phyloP scores from a whole-genome alignment of 2,113 vertebrate genomes.

The Upupa epops region DNA sequence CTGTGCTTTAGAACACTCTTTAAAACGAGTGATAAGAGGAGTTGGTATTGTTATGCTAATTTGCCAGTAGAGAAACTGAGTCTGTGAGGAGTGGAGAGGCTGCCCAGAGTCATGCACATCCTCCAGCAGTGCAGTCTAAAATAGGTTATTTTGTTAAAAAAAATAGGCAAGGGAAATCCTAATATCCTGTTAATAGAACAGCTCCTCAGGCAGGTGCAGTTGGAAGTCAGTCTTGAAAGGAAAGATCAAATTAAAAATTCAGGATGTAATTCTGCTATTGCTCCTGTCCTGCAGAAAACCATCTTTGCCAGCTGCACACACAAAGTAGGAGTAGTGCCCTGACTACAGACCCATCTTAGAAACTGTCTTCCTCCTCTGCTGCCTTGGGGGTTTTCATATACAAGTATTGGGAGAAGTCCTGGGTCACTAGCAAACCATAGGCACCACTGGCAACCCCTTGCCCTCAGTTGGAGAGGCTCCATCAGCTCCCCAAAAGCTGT shows the following conservation, averaged over 20 bases:
- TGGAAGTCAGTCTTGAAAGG: background rate
- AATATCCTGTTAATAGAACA: background rate
- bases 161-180: background rate
- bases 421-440: background rate
- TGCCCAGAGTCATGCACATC: background rate
- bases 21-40: background rate
- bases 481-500: background rate
- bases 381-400: background rate
- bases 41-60: background rate
- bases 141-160: background rate
- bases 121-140: background rate
- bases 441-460: background rate
- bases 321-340: background rate
- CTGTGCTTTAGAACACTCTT: background rate
- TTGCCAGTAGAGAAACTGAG: background rate
- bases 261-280: background rate
- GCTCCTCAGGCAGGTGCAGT: background rate
- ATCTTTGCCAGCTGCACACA: background rate
- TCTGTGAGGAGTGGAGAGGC: background rate
- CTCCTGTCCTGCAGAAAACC: background rate
- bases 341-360: background rate
- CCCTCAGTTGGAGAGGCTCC: background rate
- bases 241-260: background rate
- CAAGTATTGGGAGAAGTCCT: background rate
- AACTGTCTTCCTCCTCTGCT: background rate